These are phyloP conservation scores for Eulithis prunata DNA, from an alignment of 2,888 invertebrate genomes.

Conservation along the genomic window DNA sequence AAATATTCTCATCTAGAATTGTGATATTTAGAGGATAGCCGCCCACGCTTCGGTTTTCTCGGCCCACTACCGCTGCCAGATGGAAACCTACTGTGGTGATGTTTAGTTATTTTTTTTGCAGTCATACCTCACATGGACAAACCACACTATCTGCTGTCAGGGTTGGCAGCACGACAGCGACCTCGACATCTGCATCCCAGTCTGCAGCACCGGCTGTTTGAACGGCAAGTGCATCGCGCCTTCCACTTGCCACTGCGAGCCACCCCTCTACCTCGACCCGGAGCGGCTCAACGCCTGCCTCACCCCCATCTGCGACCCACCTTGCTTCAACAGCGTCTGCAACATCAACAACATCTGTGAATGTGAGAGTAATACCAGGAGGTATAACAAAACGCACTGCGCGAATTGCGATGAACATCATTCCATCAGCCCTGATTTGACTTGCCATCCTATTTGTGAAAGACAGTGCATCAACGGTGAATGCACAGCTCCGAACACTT, in stretches of 20 bases:
- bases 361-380: constrained; percentile 56
- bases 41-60: no score
- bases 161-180: constrained; percentile 68
- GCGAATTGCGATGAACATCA: constrained; percentile 55
- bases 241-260: constrained; percentile 63
- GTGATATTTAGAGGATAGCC: no score
- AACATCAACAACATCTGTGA: constrained; percentile 61
- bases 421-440: constrained; percentile 45
- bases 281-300: constrained; percentile 62
- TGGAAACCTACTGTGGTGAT: no score
- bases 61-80: no score
- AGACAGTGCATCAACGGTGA: constrained; percentile 62
- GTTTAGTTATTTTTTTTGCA: constrained; percentile 48
- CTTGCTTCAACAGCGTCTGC: constrained; percentile 67
- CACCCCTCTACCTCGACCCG: constrained; percentile 60
- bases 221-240: constrained; percentile 73
- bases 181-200: constrained; percentile 69
- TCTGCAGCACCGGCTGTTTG: constrained; percentile 77
- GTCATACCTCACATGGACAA: constrained; percentile 55
- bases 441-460: constrained; percentile 47
- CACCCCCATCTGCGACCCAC: constrained; percentile 56
- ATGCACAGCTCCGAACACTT: constrained; percentile 58
- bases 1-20: no score
- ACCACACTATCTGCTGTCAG: constrained; percentile 68
- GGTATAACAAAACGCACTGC: constrained; percentile 63